These are phyloP conservation scores for Drosophila punjabiensis DNA, from an alignment of 1,140 invertebrate species.

Conservation along the genomic window DNA sequence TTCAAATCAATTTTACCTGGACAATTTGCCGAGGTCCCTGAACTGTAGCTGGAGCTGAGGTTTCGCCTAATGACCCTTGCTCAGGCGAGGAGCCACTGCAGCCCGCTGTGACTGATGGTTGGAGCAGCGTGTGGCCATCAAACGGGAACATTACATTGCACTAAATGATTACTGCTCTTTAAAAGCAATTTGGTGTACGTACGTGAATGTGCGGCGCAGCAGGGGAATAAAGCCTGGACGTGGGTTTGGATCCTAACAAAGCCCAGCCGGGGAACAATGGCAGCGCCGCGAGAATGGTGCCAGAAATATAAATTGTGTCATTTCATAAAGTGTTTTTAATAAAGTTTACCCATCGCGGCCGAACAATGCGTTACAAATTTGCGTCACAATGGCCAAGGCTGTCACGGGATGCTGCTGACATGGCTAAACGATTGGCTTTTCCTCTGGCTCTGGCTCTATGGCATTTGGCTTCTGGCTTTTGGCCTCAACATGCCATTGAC, in stretches of 20 bases:
- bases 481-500: slow-evolving; percentile 45
- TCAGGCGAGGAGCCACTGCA: slow-evolving; percentile 11
- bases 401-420: slow-evolving; percentile 22
- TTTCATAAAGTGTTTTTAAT: slow-evolving; percentile 61
- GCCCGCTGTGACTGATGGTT: slow-evolving; percentile 46
- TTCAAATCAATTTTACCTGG: slow-evolving; percentile 29
- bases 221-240: slow-evolving; percentile 7
- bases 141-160: slow-evolving; percentile 40
- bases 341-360: slow-evolving; percentile 52
- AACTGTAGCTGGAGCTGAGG: slow-evolving; percentile 6
- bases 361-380: slow-evolving; percentile 76
- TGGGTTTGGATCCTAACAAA: slow-evolving; percentile 13
- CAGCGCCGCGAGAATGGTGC: slow-evolving; percentile 13
- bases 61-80: slow-evolving; percentile 21
- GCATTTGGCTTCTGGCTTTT: slow-evolving; percentile 14
- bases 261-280: slow-evolving; percentile 23
- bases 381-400: slow-evolving; percentile 60
- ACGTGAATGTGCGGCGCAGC: slow-evolving; percentile 18
- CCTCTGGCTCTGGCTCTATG: slow-evolving; percentile 8
- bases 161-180: slow-evolving; percentile 43
- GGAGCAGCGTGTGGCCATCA: slow-evolving; percentile 44
- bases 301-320: slow-evolving; percentile 54
- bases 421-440: slow-evolving; percentile 49
- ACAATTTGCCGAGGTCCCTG: slow-evolving; percentile 8
- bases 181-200: slow-evolving; percentile 53